These are phyloP conservation scores for Pseudorhombus dupliciocellatus DNA, from an alignment of 2,113 vertebrate species.

Conservation along the genomic window DNA sequence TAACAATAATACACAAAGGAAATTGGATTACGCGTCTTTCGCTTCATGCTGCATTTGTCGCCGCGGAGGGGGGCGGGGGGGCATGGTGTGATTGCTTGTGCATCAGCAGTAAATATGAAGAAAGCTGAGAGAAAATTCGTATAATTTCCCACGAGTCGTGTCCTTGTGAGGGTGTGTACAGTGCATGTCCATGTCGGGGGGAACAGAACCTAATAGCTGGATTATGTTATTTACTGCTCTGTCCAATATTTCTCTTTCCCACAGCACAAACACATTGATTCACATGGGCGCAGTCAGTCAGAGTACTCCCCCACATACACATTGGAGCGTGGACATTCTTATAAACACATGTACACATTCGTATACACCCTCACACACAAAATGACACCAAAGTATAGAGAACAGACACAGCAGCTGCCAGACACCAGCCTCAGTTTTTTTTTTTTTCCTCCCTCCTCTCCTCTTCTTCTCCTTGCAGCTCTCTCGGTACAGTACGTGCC, in stretches of 20 bases:
- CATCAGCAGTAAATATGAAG: constrained; percentile 75
- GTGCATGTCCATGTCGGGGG: constrained; percentile 57
- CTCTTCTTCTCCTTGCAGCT: constrained; percentile 44
- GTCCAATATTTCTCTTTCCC: constrained; percentile 32
- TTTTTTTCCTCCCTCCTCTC: too few species aligned
- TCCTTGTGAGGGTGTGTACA: constrained; percentile 60
- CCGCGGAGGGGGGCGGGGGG: constrained; percentile 43
- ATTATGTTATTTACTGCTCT: constrained; percentile 73
- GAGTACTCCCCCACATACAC: constrained; percentile 2
- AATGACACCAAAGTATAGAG: constrained; percentile 70
- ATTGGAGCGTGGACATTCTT: constrained; percentile 3
- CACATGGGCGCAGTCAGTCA: constrained; percentile 31
- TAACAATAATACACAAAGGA: constrained; percentile 73
- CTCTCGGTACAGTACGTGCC: constrained; percentile 72
- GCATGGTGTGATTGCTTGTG: constrained; percentile 64
- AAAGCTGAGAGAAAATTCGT: constrained; percentile 69
- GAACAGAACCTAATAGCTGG: constrained; percentile 68
- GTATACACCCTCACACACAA: constrained; percentile 43
- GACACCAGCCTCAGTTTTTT: constrained; percentile 47
- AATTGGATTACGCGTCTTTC: constrained; percentile 75
- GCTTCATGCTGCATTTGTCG: constrained; percentile 46
- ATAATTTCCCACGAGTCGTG: constrained; percentile 76
- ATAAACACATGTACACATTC: constrained; percentile 45
- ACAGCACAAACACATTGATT: constrained; percentile 47
- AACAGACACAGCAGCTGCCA: constrained; percentile 73